Evolutionary conservation across 2,888 invertebrate species (phyloP).

Genomic region (Tromatobia lineatoria): DNA sequence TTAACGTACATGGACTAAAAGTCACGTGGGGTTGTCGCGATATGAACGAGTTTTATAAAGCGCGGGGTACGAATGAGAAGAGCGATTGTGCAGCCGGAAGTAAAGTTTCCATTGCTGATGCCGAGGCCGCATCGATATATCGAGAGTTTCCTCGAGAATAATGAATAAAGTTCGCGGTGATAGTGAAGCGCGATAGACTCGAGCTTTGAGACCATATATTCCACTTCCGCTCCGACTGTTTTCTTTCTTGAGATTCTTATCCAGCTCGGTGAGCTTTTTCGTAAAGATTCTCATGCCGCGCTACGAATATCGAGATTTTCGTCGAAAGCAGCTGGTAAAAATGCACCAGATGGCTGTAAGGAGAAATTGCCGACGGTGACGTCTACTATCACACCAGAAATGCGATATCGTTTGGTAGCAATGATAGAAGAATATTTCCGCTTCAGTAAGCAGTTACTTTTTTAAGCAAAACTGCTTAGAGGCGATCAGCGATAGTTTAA

Average conservation of each 20-base stretch:
- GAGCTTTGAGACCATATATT: conserved; percentile 20
- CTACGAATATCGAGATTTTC: conserved; percentile 7
- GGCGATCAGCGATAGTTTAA: not conserved
- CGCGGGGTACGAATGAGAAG: not conserved
- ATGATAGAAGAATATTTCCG: not conserved
- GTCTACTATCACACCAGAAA: not conserved
- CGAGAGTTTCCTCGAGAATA: conserved; percentile 48
- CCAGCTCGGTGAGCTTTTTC: conserved; percentile 25
- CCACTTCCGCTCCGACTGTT: not conserved
- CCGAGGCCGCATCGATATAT: conserved; percentile 43
- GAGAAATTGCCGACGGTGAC: not conserved
- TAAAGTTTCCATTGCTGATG: conserved; percentile 8
- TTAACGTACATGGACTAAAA: not conserved
- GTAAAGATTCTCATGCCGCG: not conserved
- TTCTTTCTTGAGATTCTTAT: conserved; percentile 25
- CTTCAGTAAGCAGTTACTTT: not conserved
- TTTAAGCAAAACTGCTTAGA: not conserved
- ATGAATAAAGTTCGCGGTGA: conserved; percentile 55
- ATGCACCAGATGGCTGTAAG: not conserved
- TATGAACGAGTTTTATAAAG: conserved; percentile 4
- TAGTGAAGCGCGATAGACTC: conserved; percentile 6
- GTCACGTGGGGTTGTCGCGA: conserved; percentile 17
- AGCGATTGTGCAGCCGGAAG: conserved; percentile 39
- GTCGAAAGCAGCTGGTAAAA: conserved; percentile 8
- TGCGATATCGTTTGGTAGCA: not conserved